Conservation (phyloP, 2,888 invertebrate species). For the Pristionchus japonicus region DNA sequence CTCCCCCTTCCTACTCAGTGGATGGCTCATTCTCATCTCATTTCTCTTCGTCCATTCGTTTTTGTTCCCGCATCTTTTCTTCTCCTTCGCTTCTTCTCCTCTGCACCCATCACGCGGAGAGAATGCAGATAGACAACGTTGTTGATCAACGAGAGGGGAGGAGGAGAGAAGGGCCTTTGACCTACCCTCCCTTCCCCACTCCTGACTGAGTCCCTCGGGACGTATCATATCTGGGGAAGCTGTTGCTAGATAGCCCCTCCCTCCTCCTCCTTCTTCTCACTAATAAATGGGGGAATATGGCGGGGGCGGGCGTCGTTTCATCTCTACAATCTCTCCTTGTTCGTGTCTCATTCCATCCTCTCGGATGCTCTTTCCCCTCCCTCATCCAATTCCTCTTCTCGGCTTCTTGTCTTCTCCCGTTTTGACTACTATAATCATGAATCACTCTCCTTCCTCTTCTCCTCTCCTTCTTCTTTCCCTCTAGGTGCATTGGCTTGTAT, state of each 20-base stretch:
- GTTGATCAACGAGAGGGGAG: neutral
- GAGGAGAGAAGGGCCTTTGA: neutral
- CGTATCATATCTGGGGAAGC: neutral
- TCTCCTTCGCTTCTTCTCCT: neutral
- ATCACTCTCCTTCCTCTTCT: slow-evolving; percentile 30
- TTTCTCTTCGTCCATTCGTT: slow-evolving; percentile 16
- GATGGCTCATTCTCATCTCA: neutral
- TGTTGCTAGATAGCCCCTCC: neutral
- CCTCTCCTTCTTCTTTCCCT: neutral
- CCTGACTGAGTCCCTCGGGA: neutral
- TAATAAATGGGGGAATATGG: neutral
- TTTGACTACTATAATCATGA: slow-evolving; percentile 22
- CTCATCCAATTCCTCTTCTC: neutral
- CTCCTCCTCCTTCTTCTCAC: neutral
- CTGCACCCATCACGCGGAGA: neutral
- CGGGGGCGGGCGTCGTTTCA: neutral
- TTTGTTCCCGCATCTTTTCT: neutral
- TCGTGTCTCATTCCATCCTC: neutral
- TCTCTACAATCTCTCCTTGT: neutral
- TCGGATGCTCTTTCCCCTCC: neutral
- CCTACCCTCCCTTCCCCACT: neutral
- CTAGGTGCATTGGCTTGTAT: neutral
- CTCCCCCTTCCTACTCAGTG: neutral
- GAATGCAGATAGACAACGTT: neutral
- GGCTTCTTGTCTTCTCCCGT: neutral